Conservation (phyloP, 2,797 vertebrate species). For the Botia almorhae region DNA sequence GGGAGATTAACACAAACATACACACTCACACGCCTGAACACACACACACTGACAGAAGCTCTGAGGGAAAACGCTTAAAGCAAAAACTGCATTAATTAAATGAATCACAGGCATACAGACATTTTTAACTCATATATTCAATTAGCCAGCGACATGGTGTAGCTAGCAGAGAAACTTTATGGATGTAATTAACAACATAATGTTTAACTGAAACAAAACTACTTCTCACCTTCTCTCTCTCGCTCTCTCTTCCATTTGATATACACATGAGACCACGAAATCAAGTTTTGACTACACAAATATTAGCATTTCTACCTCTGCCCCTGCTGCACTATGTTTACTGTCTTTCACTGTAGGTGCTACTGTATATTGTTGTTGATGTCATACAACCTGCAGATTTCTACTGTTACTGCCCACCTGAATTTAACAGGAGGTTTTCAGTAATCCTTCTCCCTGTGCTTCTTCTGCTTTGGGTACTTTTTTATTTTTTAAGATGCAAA, state of each 20-base stretch:
- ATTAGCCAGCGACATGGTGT: constrained; percentile 89
- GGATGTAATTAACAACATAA: constrained; percentile 93
- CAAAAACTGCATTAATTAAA: constrained; percentile 92
- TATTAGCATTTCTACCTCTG: no score
- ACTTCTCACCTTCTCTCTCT: no score
- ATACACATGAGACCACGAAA: no score
- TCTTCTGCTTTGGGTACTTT: no score
- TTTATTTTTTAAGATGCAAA: no score
- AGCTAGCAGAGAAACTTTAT: constrained; percentile 89
- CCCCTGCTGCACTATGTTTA: no score
- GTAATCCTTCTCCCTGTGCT: constrained; percentile 33
- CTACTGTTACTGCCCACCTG: no score
- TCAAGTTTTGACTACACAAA: neutral
- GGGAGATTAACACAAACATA: constrained; percentile 86
- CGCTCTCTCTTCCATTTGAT: neutral
- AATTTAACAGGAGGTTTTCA: constrained; percentile 48
- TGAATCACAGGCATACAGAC: constrained; percentile 93
- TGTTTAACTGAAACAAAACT: constrained; percentile 69
- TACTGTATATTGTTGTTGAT: constrained; percentile 72
- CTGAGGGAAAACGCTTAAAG: constrained; percentile 72
- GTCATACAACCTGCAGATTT: constrained; percentile 69
- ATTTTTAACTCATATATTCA: constrained; percentile 89
- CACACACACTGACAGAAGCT: neutral
- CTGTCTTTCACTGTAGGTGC: no score
- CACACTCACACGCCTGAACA: constrained; percentile 63